Percentiles rank a stretch among this genome's conserved stretches.
These are phyloP conservation scores for Agriopis leucophaearia DNA, from an alignment of 2,888 invertebrate species.

Conservation along the genomic window DNA sequence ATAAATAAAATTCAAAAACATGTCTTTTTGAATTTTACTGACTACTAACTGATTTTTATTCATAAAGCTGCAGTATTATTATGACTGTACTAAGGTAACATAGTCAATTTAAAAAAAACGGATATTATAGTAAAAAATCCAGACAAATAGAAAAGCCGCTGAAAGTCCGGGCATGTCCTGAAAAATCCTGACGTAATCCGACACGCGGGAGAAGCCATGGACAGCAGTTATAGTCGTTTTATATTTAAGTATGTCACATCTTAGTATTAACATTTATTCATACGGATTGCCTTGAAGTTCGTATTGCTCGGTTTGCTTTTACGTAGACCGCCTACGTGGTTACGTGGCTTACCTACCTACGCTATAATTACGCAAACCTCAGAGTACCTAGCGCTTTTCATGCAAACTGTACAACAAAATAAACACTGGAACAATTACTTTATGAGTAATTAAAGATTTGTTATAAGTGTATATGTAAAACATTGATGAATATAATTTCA, in stretches of 20 bases:
- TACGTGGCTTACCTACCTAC: constrained; percentile 14
- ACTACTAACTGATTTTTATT: no score
- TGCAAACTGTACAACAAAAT: neutral
- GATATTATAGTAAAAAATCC: no score
- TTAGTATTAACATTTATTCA: neutral
- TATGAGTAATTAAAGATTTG: neutral
- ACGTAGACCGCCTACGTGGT: constrained; percentile 32
- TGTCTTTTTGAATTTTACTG: no score
- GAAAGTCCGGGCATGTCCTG: no score
- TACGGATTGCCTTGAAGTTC: constrained; percentile 3
- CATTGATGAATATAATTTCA: neutral
- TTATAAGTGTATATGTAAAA: neutral
- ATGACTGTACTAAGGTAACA: no score
- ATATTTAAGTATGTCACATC: neutral
- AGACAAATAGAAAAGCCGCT: no score
- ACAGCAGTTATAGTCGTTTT: neutral
- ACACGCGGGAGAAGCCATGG: neutral
- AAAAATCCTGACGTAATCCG: no score
- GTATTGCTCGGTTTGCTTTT: constrained; percentile 5
- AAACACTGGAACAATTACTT: neutral
- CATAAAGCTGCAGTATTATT: no score
- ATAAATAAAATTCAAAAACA: no score
- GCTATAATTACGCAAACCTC: neutral
- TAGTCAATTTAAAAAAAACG: no score
- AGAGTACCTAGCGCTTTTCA: neutral